Evolutionary conservation across 2,888 invertebrate species (phyloP), one percentile per base, ranked within the genome.

Genomic region (Maniola hyperantus): DNA sequence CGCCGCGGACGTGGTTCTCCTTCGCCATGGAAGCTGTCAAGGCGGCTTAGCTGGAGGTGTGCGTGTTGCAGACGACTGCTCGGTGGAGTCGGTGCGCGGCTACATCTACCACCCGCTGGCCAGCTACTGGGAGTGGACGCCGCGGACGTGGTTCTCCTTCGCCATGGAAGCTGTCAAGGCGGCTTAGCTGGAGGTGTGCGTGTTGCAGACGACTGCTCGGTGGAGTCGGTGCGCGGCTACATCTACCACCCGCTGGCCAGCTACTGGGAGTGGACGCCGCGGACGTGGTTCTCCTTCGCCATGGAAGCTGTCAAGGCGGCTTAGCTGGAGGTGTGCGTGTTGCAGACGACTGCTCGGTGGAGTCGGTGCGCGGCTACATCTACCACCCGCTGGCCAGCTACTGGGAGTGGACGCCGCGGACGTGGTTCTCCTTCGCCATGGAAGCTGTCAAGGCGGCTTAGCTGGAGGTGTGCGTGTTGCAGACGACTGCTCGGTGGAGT

Each of bases 1-100:
- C 93, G 10, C 82, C 91, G 1, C 93, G 94, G 64, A 95, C 94
- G 26, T 85, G 93, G 48, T 87, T 98, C 42, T 95, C 95, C 83
- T 99, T 97, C 87, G 97, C 96, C 0, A 74, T 98, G 57, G 97
- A 97, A 81, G 98, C 97, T 36, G 90, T 96, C 5, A 97, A 97
- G 83, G 39, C 39, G 11, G 39, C 39, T 4, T 39, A 26, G 26
- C n/a, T n/a, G n/a, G 36, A 36, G 10, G 7, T 36, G 7, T 0
- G 5, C 34, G 34, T 7, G 34, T n/a, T n/a, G 11, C 46, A 97
- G 97, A 93, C 91, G 93, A 94, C 73, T 96, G 97, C 73, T 93
- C 93, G 66, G 96, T 96, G 1, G 93, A 94, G 67, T 79, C 96
- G 59, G 83, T 96, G 0, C 96, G 97, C 83, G 99, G 99, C 13